phyloP scores from a whole-genome alignment of 2,797 vertebrate species.

The Pseudopleuronectes americanus region DNA sequence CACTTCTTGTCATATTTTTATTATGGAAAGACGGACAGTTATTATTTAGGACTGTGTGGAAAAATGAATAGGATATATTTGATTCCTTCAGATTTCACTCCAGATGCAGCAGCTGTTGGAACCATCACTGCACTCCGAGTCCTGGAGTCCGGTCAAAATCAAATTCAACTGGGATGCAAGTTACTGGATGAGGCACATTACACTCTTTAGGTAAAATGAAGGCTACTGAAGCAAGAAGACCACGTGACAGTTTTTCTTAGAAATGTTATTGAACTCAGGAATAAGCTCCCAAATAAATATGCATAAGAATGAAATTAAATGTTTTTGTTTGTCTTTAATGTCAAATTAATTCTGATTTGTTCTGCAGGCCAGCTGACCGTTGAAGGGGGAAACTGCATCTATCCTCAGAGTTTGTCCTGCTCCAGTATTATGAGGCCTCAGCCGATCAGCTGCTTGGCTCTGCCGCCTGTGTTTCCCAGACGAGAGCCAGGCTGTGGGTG shows the following conservation, averaged over 20 bases:
- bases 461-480: slow-evolving; percentile 76
- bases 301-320: neutral
- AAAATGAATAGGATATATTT: neutral
- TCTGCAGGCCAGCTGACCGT: slow-evolving; percentile 89
- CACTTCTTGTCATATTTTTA: neutral
- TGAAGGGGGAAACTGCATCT: slow-evolving; percentile 87
- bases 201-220: slow-evolving; percentile 88
- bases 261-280: slow-evolving; percentile 5
- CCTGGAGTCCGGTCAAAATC: slow-evolving; percentile 90
- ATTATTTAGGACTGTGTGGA: neutral
- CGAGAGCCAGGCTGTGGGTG: slow-evolving; percentile 84
- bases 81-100: slow-evolving; percentile 89
- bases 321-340: neutral
- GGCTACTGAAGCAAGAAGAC: neutral
- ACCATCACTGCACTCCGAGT: slow-evolving; percentile 85
- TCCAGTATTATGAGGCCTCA: slow-evolving; percentile 84
- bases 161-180: slow-evolving; percentile 98
- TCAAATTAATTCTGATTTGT: slow-evolving; percentile 8
- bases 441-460: slow-evolving; percentile 83
- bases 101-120: slow-evolving; percentile 96
- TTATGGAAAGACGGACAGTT: neutral
- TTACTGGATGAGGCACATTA: slow-evolving; percentile 96
- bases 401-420: slow-evolving; percentile 79
- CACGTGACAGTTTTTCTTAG: neutral
- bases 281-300: neutral